phyloP scores from a whole-genome alignment of 2,888 invertebrate species.

The Eurois occulta region DNA sequence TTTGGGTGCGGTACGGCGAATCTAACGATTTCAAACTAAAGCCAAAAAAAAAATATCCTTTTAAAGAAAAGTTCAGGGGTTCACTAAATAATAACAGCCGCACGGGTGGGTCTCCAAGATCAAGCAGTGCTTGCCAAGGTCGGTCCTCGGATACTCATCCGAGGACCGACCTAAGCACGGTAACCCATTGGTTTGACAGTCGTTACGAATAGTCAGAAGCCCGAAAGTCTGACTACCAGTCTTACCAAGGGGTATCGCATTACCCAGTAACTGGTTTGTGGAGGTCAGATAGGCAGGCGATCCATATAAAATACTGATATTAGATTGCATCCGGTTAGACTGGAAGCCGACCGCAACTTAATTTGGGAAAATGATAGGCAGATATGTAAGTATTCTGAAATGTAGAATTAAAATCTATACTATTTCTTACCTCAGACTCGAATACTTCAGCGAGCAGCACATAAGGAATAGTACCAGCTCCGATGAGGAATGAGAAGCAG shows the following conservation, averaged over 20 bases:
- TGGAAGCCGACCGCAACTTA: not conserved
- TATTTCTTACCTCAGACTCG: slow-evolving; percentile 76
- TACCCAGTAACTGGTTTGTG: not conserved
- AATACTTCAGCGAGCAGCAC: slow-evolving; percentile 81
- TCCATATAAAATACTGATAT: not conserved
- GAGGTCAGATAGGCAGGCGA: not conserved
- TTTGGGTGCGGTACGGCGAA: no score
- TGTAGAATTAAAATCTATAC: not conserved
- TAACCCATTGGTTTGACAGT: not conserved
- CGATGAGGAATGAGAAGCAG: slow-evolving; percentile 83
- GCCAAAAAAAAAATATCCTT: no score
- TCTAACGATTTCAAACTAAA: no score
- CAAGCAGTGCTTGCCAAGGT: not conserved
- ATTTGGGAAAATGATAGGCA: not conserved
- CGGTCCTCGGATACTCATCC: no score
- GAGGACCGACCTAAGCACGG: no score
- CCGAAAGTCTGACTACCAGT: not conserved
- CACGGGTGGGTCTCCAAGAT: no score
- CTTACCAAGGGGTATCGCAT: not conserved
- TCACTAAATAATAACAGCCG: no score
- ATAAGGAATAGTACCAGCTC: slow-evolving; percentile 83
- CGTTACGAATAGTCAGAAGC: not conserved
- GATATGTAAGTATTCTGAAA: not conserved
- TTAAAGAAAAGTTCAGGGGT: no score
- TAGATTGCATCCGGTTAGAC: not conserved